Evolutionary conservation across 1,140 invertebrate genomes (phyloP).

Genomic region (Panulirus ornatus): DNA sequence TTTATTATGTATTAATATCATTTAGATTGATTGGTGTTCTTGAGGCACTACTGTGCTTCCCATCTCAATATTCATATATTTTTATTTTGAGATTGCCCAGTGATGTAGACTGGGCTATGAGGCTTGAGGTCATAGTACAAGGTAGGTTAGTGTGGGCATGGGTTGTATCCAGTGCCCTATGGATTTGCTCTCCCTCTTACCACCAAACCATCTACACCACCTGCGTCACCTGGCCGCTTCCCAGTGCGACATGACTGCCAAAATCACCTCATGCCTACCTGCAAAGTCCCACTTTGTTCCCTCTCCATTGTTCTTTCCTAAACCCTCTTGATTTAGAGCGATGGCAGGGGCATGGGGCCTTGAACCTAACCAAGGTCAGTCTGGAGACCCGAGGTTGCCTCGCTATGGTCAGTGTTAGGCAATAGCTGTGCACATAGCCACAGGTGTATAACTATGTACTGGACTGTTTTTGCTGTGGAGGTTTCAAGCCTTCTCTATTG

Average conservation of each 20-base stretch:
- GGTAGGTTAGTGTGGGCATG: constrained; percentile 73
- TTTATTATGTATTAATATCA: constrained; percentile 48
- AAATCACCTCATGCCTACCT: constrained; percentile 69
- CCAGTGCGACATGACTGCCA: constrained; percentile 70
- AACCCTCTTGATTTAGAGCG: constrained; percentile 2
- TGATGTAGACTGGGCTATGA: constrained; percentile 39
- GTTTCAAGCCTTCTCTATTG: constrained; percentile 64
- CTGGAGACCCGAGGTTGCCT: constrained; percentile 65
- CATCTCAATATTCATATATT: not conserved
- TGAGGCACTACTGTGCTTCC: constrained; percentile 25
- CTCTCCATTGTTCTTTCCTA: constrained; percentile 29
- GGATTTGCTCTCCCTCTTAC: constrained; percentile 45
- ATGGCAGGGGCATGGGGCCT: constrained; percentile 43
- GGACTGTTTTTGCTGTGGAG: constrained; percentile 60
- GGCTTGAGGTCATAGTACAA: constrained; percentile 72
- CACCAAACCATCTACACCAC: constrained; percentile 38
- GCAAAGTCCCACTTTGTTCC: constrained; percentile 48
- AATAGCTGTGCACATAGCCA: constrained; percentile 68
- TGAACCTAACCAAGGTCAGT: constrained; percentile 55
- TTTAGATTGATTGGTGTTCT: constrained; percentile 20
- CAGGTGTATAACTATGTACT: constrained; percentile 69
- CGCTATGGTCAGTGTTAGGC: constrained; percentile 72
- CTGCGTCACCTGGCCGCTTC: constrained; percentile 67
- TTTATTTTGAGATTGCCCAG: constrained; percentile 13
- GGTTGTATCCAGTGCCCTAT: constrained; percentile 70